Evolutionary conservation across 2,113 vertebrate species (phyloP).

Genomic region (Shinisaurus crocodilurus): DNA sequence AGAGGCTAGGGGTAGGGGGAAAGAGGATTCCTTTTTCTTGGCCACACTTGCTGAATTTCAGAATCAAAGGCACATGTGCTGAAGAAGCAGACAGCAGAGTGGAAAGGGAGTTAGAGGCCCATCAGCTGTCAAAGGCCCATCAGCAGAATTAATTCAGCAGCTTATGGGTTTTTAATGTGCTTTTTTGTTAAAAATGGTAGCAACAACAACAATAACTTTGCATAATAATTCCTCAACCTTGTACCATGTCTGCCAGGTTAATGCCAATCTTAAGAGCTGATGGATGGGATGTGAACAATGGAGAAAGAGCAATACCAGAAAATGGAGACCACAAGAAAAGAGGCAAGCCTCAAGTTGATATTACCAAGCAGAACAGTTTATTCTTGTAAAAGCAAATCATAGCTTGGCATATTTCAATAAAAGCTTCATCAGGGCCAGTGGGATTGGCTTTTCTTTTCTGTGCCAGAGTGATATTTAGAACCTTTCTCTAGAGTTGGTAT

Average conservation of each 20-base stretch:
- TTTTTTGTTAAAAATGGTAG: background rate
- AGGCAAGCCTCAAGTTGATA: background rate
- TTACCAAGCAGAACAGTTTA: background rate
- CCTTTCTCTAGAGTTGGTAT: background rate
- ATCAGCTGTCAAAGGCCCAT: background rate
- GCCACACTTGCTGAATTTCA: too few relatives aligned
- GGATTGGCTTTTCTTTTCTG: background rate
- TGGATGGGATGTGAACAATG: background rate
- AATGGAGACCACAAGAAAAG: background rate
- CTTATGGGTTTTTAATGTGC: background rate
- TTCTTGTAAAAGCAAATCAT: background rate
- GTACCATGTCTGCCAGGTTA: background rate
- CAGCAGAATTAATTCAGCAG: background rate
- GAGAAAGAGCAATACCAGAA: background rate
- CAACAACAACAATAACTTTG: background rate
- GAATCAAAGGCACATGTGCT: too few relatives aligned
- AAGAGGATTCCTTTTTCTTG: too few relatives aligned
- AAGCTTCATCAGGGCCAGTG: background rate
- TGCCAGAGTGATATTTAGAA: slow-evolving; percentile 4
- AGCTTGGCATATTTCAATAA: background rate
- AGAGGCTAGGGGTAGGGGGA: too few relatives aligned
- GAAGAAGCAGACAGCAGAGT: background rate
- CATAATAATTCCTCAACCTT: background rate
- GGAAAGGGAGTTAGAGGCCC: background rate
- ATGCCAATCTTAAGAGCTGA: background rate